Conservation (phyloP, 2,113 vertebrate genomes). For the Ptilonorhynchus violaceus region DNA sequence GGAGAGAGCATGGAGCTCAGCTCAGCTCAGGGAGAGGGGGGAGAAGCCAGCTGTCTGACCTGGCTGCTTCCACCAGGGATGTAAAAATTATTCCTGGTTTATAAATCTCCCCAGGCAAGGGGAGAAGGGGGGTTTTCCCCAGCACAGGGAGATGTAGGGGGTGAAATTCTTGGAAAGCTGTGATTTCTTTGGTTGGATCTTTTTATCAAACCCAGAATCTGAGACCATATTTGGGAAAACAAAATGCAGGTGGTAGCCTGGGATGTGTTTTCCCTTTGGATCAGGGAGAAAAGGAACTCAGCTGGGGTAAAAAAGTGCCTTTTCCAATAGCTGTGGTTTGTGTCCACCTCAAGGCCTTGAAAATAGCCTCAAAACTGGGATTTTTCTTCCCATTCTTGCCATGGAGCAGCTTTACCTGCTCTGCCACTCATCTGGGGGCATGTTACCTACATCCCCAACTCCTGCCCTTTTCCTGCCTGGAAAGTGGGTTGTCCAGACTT, state of each 20-base stretch:
- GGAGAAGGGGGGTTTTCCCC: not conserved
- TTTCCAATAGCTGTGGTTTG: not conserved
- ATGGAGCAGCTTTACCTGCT: not conserved
- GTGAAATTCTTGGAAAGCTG: not conserved
- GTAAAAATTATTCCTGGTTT: not conserved
- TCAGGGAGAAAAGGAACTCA: not conserved
- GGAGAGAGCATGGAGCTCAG: not conserved
- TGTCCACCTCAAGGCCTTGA: not conserved
- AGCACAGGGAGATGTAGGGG: not conserved
- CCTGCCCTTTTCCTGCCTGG: not conserved
- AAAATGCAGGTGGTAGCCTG: rapidly evolving
- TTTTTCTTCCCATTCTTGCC: not conserved
- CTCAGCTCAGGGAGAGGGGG: not conserved
- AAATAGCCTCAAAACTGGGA: not conserved
- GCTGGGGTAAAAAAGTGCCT: not conserved
- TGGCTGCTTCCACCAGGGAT: not conserved
- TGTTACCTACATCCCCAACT: rapidly evolving
- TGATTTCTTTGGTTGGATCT: not conserved
- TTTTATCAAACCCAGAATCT: not conserved
- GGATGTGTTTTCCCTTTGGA: not conserved
- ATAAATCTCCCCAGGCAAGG: not conserved
- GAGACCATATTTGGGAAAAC: rapidly evolving
- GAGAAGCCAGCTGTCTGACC: not conserved
- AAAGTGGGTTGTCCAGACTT: not conserved
- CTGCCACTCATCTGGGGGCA: not conserved